Base-by-base conservation (phyloP, 2,113 vertebrate species). In the Onychorhynchus coronatus region DNA sequence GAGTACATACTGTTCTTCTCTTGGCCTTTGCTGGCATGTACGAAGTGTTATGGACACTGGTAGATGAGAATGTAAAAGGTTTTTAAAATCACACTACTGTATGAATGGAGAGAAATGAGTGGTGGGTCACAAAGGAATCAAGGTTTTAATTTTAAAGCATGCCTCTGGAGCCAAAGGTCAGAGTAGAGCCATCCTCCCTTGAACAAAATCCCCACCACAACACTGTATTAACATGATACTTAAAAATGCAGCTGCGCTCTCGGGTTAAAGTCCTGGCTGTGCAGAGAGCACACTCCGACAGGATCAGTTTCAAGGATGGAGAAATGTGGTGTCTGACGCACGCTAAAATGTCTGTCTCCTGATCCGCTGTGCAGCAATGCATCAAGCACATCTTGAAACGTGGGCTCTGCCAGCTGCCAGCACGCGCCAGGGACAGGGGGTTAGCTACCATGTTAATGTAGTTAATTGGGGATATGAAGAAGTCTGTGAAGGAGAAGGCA, bases 241-340 rank as follows among this genome's bases (percentile, higher is more conserved):
- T 81, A 76, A 92, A 94, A 93, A 96, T 94, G 96, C 95, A 94
- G 96, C 96, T 93, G 93, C 5, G 1, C 83, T 94, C 88, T 95
- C 58, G 70, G 73, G 95, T 94, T 93, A 81, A 92, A 93, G 85
- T 92, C 76, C 75, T 96, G 95, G 96, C 93, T 89, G 76, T 93
- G 83, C 49, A 37, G 76, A 72, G 76, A 96, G 93, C 96, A 96
- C 96, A 93, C 83, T 91, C 61, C 0, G 23, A 73, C 92, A 95
- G 92, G 95, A 96, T 93, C 91, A 93, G 92, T 96, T 96, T 95
- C 93, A 65, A 95, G 93, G 93, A 96, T 93, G 92, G 88, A 96
- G 95, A 94, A 97, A 96, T 93, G 91, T 2, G 80, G 93, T 78
- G 88, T 93, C 85, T 94, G 96, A 96, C 83, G 88, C 95, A 96